Evolutionary conservation across 2,888 invertebrate genomes (phyloP).

Genomic region (Acanthosoma haemorrhoidale): DNA sequence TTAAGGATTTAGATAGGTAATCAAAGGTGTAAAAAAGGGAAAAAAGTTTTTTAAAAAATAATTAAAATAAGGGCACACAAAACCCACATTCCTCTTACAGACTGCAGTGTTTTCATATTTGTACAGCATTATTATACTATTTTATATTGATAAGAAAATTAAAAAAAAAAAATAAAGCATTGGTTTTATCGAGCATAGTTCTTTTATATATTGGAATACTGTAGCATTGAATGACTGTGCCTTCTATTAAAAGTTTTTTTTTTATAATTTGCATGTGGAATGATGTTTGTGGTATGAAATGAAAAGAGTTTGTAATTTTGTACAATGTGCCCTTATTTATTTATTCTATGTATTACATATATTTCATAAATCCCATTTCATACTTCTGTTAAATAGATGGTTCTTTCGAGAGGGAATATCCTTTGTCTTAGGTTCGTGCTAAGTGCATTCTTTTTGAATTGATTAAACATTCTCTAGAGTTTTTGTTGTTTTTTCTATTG

Average conservation of each 20-base stretch:
- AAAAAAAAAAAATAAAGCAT: constrained; percentile 20
- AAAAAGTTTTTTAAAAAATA: background rate
- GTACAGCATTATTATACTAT: constrained; percentile 23
- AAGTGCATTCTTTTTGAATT: constrained; percentile 16
- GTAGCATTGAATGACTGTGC: constrained; percentile 30
- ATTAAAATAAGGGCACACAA: constrained; percentile 28
- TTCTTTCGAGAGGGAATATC: constrained; percentile 25
- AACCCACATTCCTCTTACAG: constrained; percentile 31
- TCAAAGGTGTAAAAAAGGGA: constrained; percentile 15
- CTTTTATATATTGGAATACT: constrained; percentile 26
- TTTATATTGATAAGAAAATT: constrained; percentile 14
- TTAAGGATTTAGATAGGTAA: constrained; percentile 28
- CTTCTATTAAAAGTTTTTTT: constrained; percentile 25
- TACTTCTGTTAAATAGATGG: too few relatives aligned
- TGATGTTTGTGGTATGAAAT: constrained; percentile 7
- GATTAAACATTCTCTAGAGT: background rate
- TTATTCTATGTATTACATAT: background rate
- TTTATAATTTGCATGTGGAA: constrained; percentile 2
- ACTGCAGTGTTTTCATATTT: constrained; percentile 29
- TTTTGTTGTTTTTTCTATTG: background rate
- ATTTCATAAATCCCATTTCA: background rate
- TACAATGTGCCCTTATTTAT: constrained; percentile 9
- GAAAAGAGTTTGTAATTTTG: constrained; percentile 21
- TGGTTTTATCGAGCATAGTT: constrained; percentile 24
- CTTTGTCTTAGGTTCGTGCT: constrained; percentile 13